Evolutionary conservation across 2,113 vertebrate genomes (phyloP).

Genomic region (Eonycteris spelaea): DNA sequence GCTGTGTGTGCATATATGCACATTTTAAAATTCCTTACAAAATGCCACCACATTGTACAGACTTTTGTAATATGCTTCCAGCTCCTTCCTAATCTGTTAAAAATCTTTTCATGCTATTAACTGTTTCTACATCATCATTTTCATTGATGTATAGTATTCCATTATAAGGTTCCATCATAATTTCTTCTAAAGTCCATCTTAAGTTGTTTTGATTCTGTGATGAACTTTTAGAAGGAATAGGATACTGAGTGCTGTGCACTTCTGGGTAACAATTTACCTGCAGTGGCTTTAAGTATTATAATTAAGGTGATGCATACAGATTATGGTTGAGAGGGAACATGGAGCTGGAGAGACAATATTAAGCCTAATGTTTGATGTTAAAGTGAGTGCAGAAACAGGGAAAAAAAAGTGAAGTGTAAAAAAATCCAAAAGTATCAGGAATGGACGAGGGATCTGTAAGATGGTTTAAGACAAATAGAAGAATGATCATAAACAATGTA

Average conservation of each 20-base stretch:
- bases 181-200: neutral
- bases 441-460: neutral
- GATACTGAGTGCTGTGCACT: neutral
- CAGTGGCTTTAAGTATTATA: neutral
- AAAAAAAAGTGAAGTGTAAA: neutral
- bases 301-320: neutral
- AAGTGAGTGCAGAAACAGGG: neutral
- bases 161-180: neutral
- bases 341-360: neutral
- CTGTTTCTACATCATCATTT: neutral
- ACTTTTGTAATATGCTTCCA: neutral
- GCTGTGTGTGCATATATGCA: neutral
- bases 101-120: neutral
- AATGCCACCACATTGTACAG: neutral
- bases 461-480: neutral
- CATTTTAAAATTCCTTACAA: neutral
- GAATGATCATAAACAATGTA: neutral
- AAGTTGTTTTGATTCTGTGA: constrained; percentile 14
- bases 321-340: neutral
- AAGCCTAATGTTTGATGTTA: neutral
- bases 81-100: neutral
- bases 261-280: neutral
- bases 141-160: neutral
- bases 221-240: neutral
- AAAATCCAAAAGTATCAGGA: neutral